Evolutionary conservation across 2,113 vertebrate species (phyloP), one percentile per base, ranked within the genome.

Genomic region (Miniopterus natalensis): DNA sequence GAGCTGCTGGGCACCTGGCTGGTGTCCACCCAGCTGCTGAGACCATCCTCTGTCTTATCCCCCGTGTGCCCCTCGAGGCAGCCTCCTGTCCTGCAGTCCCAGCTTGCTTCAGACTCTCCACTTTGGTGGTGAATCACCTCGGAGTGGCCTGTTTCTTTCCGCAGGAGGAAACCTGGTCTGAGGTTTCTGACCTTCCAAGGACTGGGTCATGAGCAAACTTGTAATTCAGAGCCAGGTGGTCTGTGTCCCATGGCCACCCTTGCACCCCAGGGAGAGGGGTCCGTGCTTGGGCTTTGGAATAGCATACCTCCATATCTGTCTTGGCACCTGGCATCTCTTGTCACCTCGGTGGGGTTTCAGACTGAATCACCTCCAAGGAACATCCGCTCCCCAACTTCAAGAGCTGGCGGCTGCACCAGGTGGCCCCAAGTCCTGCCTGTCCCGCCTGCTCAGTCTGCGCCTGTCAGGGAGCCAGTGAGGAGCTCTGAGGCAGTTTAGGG

Each of bases 51-150:
- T 71, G 25, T 40, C 68, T 42, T 11, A 4, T 70, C 3, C 45
- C 45, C 57, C 47, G 1, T 4, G 2, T 8, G 12, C 3, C 6
- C 2, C 53, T 14, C 20, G 6, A 1, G 0, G 11, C 27, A 12
- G 57, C 57, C 9, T 13, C 42, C 3, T 11, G 1, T 18, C 31
- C 57, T 47, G 66, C 12, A 29, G 36, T 8, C 55, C 31, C 42
- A 12, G 13, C 20, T 27, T 18, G 31, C 55, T 74, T 47, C 42
- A 49, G 71, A 75, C 31, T 27, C 42, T 3, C 31, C 31, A 74
- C 71, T 25, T 36, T 17, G 55, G 42, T 11, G 70, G 49, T 20
- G 42, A 61, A 27, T 18, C 47, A 18, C 47, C 59, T 65, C 15
- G 31, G 2, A 8, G 45, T 14, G 23, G 23, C 18, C 57, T n/a